Base-by-base conservation (phyloP, 2,113 vertebrate species). In the Alectura lathami region DNA sequence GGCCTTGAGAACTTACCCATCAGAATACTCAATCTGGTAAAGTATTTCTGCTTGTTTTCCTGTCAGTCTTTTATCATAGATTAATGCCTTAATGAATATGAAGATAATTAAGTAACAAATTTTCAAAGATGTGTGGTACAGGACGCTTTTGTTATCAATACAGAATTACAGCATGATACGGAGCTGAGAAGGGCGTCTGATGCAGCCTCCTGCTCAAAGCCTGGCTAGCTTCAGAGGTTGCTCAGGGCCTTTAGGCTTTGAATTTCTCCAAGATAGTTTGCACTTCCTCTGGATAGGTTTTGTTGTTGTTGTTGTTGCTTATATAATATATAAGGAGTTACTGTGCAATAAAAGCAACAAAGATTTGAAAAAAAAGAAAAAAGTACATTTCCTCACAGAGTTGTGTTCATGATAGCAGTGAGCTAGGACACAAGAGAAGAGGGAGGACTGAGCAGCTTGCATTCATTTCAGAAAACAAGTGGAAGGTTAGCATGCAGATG, bases 21-120 rank as follows among this genome's bases (percentile, higher is more conserved):
- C 92, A 98, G 81, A 94, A 72, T 96, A 21, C 98, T 99, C 74
- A 96, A 96, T 47, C 96, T 99, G 97, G 99, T 99, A 95, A 78
- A 34, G 11, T 3, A 1, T 14, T 83, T 29, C 27, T 10, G 10
- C 0, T 75, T 15, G 0, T n/a, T 86, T 62, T 24, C 16, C 42
- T 57, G 6, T 8, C 21, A 50, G 6, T 20, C 38, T 32, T 29
- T 40, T 45, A 27, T 8, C 5, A 26, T 14, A 3, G 2, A 22
- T 45, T 12, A 15, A 30, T 42, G 17, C 5, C 15, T 36, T 14
- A 17, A 43, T 26, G 13, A 69, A 69, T 8, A 12, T 3, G 5
- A 36, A 10, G 4, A 4, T 34, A 17, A 45, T 54, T 5, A 3
- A 8, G 1, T 8, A 2, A 5, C 54, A 53, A 2, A 6, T 68